Conservation (phyloP, 35 echinoderm and acorn worm genomes). For the Lytechinus pictus region DNA sequence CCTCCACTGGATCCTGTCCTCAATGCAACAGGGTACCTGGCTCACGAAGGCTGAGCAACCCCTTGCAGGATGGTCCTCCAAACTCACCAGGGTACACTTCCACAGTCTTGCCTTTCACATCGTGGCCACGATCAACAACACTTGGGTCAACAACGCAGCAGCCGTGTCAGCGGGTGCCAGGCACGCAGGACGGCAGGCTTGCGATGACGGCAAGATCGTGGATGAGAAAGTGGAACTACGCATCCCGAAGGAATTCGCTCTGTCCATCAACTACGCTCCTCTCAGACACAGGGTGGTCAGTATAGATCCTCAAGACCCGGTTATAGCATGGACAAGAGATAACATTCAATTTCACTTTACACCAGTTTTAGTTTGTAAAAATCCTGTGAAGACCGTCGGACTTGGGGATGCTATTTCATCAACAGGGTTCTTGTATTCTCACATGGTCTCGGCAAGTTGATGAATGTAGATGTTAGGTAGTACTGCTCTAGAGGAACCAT, state of each 20-base stretch:
- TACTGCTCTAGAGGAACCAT: neutral
- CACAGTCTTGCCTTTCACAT: constrained; percentile 90
- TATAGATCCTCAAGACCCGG: constrained; percentile 71
- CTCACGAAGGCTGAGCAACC: neutral
- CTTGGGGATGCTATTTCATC: constrained; percentile 97
- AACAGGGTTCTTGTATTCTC: constrained; percentile 82
- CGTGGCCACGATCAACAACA: constrained; percentile 68
- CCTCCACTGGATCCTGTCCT: constrained; percentile 71
- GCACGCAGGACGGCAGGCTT: constrained; percentile 80
- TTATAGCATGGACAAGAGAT: constrained; percentile 66
- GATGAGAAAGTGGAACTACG: constrained; percentile 77
- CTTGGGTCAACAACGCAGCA: constrained; percentile 77
- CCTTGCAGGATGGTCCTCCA: constrained; percentile 16
- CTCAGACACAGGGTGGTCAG: constrained; percentile 51
- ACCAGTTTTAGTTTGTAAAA: constrained; percentile 95
- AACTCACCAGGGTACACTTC: constrained; percentile 85
- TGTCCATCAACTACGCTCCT: constrained; percentile 73
- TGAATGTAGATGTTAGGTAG: neutral
- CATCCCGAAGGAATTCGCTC: constrained; percentile 69
- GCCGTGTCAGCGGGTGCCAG: constrained; percentile 79
- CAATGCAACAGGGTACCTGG: constrained; percentile 32
- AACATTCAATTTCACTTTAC: constrained; percentile 84
- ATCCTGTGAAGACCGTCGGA: constrained; percentile 87
- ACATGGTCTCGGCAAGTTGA: constrained; percentile 56
- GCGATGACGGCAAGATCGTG: constrained; percentile 63